Evolutionary conservation across 2,797 vertebrate species (phyloP).

Genomic region (Mustela erminea): DNA sequence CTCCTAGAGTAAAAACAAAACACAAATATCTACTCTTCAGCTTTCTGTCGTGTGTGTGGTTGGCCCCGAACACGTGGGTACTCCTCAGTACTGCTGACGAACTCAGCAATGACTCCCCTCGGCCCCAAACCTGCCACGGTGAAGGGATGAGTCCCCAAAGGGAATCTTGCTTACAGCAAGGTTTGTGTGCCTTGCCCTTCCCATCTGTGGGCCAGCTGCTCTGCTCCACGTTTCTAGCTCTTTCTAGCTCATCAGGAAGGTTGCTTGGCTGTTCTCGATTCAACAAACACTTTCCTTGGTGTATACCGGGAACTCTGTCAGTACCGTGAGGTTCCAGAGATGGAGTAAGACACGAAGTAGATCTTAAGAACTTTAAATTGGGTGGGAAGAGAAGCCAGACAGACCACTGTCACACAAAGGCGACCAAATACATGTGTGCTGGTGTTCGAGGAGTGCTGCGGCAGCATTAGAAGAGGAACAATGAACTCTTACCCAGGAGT

Average conservation of each 20-base stretch:
- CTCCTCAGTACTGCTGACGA: background rate
- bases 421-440: background rate
- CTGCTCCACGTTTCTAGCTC: background rate
- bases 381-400: background rate
- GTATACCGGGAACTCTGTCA: background rate
- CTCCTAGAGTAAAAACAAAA: background rate
- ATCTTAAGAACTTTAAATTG: background rate
- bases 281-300: background rate
- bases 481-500: background rate
- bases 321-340: background rate
- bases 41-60: background rate
- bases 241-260: slow-evolving; percentile 42
- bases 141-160: background rate
- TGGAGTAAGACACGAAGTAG: background rate
- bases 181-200: background rate
- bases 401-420: background rate
- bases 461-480: background rate
- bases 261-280: background rate
- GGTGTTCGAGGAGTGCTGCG: background rate
- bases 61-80: rapidly evolving
- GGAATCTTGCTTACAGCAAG: background rate
- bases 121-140: background rate
- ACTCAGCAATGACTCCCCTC: background rate
- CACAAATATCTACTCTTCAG: background rate
- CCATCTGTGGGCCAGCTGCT: background rate